A percentile compares a stretch with the other conserved stretches of the same genome.
Conservation (phyloP, 2,113 vertebrate species). For the Dermatemys mawii region DNA sequence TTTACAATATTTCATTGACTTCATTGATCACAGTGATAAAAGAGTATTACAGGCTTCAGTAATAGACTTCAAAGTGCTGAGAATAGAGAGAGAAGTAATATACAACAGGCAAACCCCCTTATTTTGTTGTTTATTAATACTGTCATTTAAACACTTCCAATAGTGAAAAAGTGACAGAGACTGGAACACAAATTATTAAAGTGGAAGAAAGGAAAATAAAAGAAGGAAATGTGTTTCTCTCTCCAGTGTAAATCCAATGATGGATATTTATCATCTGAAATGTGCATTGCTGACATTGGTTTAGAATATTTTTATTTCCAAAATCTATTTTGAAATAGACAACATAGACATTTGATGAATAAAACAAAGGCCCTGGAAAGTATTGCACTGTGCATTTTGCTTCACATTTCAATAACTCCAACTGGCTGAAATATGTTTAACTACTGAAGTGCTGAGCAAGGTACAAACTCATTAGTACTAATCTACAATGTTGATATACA, state of each 20-base stretch:
- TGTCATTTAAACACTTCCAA: background rate
- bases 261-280: background rate
- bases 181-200: background rate
- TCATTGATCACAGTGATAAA: constrained; percentile 64
- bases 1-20: too few relatives aligned
- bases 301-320: background rate
- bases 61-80: constrained; percentile 21
- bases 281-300: background rate
- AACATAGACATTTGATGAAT: background rate
- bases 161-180: background rate
- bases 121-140: constrained; percentile 10
- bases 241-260: background rate
- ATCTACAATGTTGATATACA: background rate
- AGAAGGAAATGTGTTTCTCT: background rate
- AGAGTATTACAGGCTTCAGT: constrained; percentile 57
- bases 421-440: background rate
- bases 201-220: background rate
- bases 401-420: background rate
- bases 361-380: background rate
- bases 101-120: background rate
- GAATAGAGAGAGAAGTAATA: constrained; percentile 1
- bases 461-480: constrained; percentile 4
- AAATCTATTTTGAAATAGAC: background rate
- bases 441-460: background rate
- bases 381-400: background rate